Evolutionary conservation across 2,888 invertebrate genomes (phyloP).

Genomic region (Conus canariensis): DNA sequence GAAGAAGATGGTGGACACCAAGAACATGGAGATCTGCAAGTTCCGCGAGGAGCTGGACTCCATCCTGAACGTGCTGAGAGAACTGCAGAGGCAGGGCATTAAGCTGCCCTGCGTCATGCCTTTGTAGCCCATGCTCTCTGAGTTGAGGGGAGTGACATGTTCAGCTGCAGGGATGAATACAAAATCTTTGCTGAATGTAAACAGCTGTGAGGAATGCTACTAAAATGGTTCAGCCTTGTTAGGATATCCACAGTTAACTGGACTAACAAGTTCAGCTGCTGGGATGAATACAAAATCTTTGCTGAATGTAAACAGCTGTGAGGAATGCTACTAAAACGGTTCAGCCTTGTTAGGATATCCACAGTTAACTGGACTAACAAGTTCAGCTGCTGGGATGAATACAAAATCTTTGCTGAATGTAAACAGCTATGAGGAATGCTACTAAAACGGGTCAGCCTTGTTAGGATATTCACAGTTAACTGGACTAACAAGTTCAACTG

Average conservation of each 20-base stretch:
- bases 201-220: too few relatives aligned
- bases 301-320: too few relatives aligned
- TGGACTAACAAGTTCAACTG: neutral
- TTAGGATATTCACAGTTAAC: neutral
- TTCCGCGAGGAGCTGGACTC: slow-evolving; percentile 77
- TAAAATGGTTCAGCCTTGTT: too few relatives aligned
- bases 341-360: neutral
- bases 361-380: neutral
- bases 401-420: neutral
- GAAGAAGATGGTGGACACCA: slow-evolving; percentile 72
- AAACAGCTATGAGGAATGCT: too few relatives aligned
- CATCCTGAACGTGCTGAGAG: slow-evolving; percentile 74
- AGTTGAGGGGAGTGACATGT: neutral
- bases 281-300: neutral
- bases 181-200: too few relatives aligned
- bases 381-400: neutral
- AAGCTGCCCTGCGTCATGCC: slow-evolving; percentile 62
- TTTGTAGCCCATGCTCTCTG: neutral
- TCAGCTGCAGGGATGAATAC: neutral
- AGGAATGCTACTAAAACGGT: too few relatives aligned
- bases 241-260: neutral
- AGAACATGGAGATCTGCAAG: slow-evolving; percentile 72
- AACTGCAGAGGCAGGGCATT: slow-evolving; percentile 76
- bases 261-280: neutral
- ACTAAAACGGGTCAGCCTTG: too few relatives aligned